Evolutionary conservation across 2,888 invertebrate genomes (phyloP).

Genomic region (Odontocolon sp.): DNA sequence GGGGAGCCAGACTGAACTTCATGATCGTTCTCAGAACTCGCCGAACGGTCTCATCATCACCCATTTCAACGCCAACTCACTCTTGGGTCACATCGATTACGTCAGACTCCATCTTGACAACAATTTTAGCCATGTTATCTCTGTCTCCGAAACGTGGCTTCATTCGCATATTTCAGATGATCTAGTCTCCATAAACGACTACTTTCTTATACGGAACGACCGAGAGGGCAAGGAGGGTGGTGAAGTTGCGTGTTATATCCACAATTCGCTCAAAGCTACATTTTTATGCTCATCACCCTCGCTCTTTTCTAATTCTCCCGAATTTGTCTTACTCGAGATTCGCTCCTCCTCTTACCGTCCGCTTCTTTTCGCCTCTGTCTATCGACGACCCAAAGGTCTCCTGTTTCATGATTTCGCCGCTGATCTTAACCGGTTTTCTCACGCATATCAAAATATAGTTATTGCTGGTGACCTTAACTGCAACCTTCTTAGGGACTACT

Average conservation of each 20-base stretch:
- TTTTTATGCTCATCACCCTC: not conserved
- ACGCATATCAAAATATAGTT: constrained; percentile 16
- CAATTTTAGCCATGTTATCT: constrained; percentile 8
- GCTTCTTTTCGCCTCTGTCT: constrained; percentile 4
- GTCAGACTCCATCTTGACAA: not conserved
- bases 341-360: not conserved
- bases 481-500: not conserved
- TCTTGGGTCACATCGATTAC: constrained; percentile 3
- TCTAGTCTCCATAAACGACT: not conserved
- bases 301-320: constrained; percentile 5
- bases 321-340: constrained; percentile 12
- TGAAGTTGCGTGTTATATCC: constrained; percentile 36
- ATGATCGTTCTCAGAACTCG: not conserved
- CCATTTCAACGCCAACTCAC: not conserved
- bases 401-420: not conserved
- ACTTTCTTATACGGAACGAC: constrained; percentile 22
- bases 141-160: constrained; percentile 29
- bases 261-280: constrained; percentile 18
- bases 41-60: not conserved
- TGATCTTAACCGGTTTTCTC: not conserved
- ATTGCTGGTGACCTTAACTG: constrained; percentile 26
- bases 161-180: constrained; percentile 15
- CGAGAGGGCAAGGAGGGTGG: constrained; percentile 3
- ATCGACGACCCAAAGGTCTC: constrained; percentile 9
- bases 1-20: not conserved